A percentile compares a stretch with the other conserved stretches of the same genome.
Evolutionary conservation across 2,113 vertebrate species (phyloP).

Genomic region (Hyperoodon ampullatus): DNA sequence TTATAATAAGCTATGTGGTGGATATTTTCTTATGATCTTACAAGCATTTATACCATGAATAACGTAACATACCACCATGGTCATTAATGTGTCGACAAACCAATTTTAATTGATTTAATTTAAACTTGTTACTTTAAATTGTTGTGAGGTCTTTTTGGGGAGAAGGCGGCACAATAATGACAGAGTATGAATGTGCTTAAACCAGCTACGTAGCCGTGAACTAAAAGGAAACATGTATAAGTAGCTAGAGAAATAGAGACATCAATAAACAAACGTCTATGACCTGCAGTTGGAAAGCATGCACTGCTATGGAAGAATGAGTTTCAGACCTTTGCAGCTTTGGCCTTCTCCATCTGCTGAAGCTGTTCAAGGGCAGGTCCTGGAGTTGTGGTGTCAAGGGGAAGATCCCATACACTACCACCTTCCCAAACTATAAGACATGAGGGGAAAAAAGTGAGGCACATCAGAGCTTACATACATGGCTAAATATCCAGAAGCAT

Average conservation of each 20-base stretch:
- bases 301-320: neutral
- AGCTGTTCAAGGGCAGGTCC: slow-evolving; percentile 96
- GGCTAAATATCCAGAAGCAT: neutral
- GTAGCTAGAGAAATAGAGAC: neutral
- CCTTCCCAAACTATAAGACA: slow-evolving; percentile 93
- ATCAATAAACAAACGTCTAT: neutral
- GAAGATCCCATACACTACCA: slow-evolving; percentile 98
- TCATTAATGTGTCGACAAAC: neutral
- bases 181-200: neutral
- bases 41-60: neutral
- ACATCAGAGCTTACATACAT: neutral
- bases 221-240: neutral
- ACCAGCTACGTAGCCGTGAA: neutral
- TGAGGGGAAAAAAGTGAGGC: neutral
- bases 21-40: neutral
- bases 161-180: neutral
- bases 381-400: slow-evolving; percentile 92
- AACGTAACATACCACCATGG: neutral
- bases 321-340: slow-evolving; percentile 90
- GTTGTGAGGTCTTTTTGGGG: neutral
- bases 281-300: neutral
- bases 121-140: slow-evolving; percentile 20
- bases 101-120: neutral
- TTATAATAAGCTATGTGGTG: neutral
- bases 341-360: slow-evolving; percentile 97